These are phyloP conservation scores for Eumerus sabulonum DNA, from an alignment of 2,888 invertebrate species.

Conservation along the genomic window DNA sequence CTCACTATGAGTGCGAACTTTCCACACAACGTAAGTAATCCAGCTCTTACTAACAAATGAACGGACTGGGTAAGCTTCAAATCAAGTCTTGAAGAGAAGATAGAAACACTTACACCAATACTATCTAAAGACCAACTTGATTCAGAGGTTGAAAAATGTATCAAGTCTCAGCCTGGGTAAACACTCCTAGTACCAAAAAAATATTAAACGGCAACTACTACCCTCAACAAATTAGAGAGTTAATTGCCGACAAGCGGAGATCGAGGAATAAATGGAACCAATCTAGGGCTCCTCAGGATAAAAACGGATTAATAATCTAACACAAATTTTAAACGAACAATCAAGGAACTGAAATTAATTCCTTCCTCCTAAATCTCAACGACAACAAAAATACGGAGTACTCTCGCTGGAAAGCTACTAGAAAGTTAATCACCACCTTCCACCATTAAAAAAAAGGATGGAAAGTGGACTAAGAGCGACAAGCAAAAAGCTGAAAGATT, in stretches of 20 bases:
- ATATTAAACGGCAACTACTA: not conserved
- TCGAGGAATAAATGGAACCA: not conserved
- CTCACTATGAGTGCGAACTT: not conserved
- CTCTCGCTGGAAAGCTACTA: not conserved
- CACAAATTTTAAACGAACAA: too few species aligned
- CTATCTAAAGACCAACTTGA: constrained; percentile 5
- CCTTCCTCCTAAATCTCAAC: not conserved
- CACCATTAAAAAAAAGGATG: not conserved
- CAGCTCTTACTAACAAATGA: constrained; percentile 3
- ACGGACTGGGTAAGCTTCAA: constrained; percentile 13
- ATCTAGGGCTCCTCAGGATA: not conserved
- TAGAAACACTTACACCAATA: not conserved
- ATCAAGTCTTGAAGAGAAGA: not conserved
- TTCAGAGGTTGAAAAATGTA: too few species aligned
- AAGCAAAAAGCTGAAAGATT: not conserved
- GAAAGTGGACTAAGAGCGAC: not conserved
- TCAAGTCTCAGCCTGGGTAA: too few species aligned
- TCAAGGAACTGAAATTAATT: too few species aligned
- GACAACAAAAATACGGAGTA: not conserved
- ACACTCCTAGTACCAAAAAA: not conserved
- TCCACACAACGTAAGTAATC: too few species aligned
- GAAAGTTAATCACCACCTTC: too few species aligned
- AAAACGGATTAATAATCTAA: too few species aligned
- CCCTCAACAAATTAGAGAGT: not conserved
- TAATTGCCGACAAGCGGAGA: not conserved